Evolutionary conservation across 2,113 vertebrate species (phyloP).

Genomic region (Vicugna pacos): DNA sequence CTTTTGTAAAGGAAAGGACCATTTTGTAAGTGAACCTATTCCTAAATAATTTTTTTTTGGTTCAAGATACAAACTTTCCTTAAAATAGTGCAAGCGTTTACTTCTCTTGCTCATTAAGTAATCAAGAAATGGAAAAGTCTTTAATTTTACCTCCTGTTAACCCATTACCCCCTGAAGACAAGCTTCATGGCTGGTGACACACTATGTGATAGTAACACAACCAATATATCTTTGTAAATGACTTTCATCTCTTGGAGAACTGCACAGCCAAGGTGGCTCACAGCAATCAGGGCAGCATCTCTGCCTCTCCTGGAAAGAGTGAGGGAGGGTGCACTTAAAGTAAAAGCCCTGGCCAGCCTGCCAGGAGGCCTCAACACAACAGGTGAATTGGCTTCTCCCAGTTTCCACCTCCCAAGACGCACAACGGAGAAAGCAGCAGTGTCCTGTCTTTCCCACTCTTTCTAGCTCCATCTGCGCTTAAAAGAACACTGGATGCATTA

Average conservation of each 20-base stretch:
- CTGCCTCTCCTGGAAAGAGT: not conserved
- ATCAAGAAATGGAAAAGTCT: constrained; percentile 59
- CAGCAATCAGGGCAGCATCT: not conserved
- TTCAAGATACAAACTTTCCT: constrained; percentile 52
- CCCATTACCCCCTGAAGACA: not conserved
- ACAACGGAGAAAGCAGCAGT: not conserved
- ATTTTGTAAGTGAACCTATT: not conserved
- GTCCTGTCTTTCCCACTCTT: not conserved
- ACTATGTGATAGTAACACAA: not conserved
- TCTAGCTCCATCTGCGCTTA: not conserved
- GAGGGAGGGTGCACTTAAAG: not conserved
- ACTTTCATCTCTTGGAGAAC: not conserved
- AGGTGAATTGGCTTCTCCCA: not conserved
- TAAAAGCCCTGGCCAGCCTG: not conserved
- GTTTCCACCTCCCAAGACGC: not conserved
- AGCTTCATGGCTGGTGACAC: not conserved
- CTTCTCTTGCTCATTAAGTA: constrained; percentile 42
- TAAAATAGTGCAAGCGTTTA: constrained; percentile 57
- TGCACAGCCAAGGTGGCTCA: not conserved
- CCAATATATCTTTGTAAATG: constrained; percentile 10
- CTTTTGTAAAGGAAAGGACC: not conserved
- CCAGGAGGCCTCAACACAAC: not conserved
- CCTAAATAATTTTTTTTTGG: not conserved
- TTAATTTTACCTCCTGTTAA: constrained; percentile 26
- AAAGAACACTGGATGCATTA: not conserved